Base-by-base conservation (phyloP, 92 coral and sea anemone genomes). In the Paragorgia papillata region DNA sequence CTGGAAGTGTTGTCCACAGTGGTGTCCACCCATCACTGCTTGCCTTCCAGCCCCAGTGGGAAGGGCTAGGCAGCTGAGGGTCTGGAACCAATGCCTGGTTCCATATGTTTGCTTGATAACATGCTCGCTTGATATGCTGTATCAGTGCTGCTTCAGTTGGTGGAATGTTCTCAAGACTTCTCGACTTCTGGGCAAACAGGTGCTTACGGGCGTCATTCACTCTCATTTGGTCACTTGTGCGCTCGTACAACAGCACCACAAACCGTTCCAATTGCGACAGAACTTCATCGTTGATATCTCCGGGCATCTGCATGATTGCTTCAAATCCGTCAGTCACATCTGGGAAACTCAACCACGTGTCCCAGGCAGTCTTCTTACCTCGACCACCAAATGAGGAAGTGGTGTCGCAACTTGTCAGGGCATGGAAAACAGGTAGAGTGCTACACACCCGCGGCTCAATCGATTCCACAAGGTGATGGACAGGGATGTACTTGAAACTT, bases 1-100 rank as follows among this genome's bases (percentile, higher is more conserved):
- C 88, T 1, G 80, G 85, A 25, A 87, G 80, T 17, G 74, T 77
- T 62, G 44, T 62, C 74, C 74, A 77, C 62, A 62, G 30, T 27
- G 74, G 82, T 46, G 9, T 29, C 74, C 58, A 77, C 0, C 41
- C 62, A 12, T 12, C 40, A 26, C 63, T 27, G 29, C 59, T 19
- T 17, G n/a, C 2, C 59, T 62, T 46, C 82, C 74, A 77, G 0
- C 82, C 82, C 46, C 82, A 77, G 49, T 63, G 43, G 27, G 58
- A 43, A 15, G 74, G 74, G 20, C 62, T 43, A 9, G 61, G 73
- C 2, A 77, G 62, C 49, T 62, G 61, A 3, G 83, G 75, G 48
- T n/a, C 25, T 48, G 64, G 62, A 78, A 49, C 24, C 44, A 78
- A 33, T 13, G 55, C 62, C 15, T 77, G 73, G 59, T 49, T 32